Conservation (phyloP, 2,888 invertebrate genomes). For the Tillus elongatus region DNA sequence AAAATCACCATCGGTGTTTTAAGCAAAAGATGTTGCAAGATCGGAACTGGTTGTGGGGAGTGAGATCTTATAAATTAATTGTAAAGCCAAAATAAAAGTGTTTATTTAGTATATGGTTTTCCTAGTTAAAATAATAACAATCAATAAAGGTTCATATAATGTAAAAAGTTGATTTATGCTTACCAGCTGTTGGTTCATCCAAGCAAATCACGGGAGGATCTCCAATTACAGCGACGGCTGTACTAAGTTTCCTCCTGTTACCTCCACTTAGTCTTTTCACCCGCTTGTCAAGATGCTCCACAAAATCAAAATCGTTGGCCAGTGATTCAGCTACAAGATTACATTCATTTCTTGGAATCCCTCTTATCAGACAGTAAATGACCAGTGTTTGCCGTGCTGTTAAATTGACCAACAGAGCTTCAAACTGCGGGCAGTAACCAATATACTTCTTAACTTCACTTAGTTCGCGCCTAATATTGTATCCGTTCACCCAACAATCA, state of each 20-base stretch:
- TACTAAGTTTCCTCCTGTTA: constrained; percentile 44
- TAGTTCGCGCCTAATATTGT: constrained; percentile 38
- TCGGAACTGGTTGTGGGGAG: too few species aligned
- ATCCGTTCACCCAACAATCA: constrained; percentile 48
- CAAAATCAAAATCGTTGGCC: constrained; percentile 32
- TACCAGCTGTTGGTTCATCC: constrained; percentile 44
- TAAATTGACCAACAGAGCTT: constrained; percentile 42
- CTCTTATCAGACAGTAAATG: constrained; percentile 41
- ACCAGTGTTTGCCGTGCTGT: constrained; percentile 42
- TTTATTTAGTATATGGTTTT: too few species aligned
- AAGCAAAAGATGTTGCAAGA: too few species aligned
- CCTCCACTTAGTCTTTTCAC: constrained; percentile 39
- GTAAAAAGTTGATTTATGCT: background rate
- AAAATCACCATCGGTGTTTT: too few species aligned
- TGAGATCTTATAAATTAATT: too few species aligned
- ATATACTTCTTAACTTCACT: constrained; percentile 50
- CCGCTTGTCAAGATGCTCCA: constrained; percentile 36
- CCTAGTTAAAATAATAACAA: too few species aligned
- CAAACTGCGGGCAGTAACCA: constrained; percentile 46
- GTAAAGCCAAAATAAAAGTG: too few species aligned
- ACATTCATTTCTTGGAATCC: constrained; percentile 30
- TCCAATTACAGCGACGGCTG: constrained; percentile 44
- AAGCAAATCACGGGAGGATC: constrained; percentile 43
- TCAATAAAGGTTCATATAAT: too few species aligned
- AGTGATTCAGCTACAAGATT: constrained; percentile 25